Evolutionary conservation across 2,113 vertebrate species (phyloP).

Genomic region (Telmatochromis bifrenatus): DNA sequence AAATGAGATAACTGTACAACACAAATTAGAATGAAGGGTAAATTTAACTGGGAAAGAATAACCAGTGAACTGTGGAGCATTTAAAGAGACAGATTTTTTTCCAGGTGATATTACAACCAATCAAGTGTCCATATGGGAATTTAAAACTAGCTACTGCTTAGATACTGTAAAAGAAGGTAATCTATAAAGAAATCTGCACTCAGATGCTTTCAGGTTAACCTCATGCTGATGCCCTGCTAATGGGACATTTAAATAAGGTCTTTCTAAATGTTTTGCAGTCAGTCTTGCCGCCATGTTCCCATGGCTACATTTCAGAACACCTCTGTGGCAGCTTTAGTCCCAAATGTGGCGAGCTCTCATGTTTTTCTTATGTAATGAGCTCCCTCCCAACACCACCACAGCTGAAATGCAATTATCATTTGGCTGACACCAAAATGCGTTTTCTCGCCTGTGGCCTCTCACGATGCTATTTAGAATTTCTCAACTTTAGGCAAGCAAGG

Average conservation of each 20-base stretch:
- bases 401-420: constrained; percentile 54
- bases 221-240: not conserved
- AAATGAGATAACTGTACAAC: too few species aligned
- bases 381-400: not conserved
- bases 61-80: not conserved
- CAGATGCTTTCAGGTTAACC: not conserved
- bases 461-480: constrained; percentile 53
- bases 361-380: constrained; percentile 56
- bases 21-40: too few species aligned
- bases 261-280: not conserved
- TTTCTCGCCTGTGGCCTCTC: constrained; percentile 51
- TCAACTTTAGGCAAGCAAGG: constrained; percentile 36
- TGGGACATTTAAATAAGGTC: not conserved
- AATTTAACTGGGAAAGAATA: not conserved
- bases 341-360: constrained; percentile 10
- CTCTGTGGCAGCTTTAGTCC: constrained; percentile 14
- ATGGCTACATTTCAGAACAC: constrained; percentile 24
- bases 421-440: constrained; percentile 48
- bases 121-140: not conserved
- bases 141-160: not conserved
- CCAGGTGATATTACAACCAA: not conserved
- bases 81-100: not conserved
- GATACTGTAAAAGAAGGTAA: not conserved
- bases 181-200: not conserved
- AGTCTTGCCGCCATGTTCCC: not conserved